These are phyloP conservation scores for Forbesichthys papilliferus DNA, from an alignment of 2,113 vertebrate genomes.

Conservation along the genomic window DNA sequence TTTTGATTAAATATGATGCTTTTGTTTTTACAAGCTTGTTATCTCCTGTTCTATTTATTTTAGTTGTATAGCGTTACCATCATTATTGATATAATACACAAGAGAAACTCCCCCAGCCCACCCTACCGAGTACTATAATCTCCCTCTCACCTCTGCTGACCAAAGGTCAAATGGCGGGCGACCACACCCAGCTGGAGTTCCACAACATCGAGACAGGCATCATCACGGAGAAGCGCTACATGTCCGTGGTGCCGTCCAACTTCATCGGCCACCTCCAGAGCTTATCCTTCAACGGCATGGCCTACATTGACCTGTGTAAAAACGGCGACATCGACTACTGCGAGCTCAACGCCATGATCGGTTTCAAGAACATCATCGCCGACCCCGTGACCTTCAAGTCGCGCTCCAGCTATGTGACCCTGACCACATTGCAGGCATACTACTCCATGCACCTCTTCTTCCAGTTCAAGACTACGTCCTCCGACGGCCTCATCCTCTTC, in stretches of 20 bases:
- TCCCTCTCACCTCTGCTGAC: constrained; percentile 23
- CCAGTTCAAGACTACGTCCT: constrained; percentile 98
- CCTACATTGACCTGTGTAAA: constrained; percentile 98
- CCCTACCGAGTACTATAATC: constrained; percentile 16
- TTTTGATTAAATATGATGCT: too few species aligned
- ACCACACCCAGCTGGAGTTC: constrained; percentile 97
- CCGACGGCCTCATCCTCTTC: constrained; percentile 95
- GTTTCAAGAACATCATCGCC: constrained; percentile 97
- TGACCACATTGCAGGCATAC: constrained; percentile 94
- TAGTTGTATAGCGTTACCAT: too few species aligned
- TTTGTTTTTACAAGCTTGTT: too few species aligned
- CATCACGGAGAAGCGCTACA: constrained; percentile 92
- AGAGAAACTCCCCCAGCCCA: neutral
- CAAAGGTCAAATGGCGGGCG: constrained; percentile 96
- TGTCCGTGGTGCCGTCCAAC: constrained; percentile 93
- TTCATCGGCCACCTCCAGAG: constrained; percentile 98
- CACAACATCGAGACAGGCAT: constrained; percentile 99
- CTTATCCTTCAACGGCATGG: constrained; percentile 96
- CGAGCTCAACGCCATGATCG: constrained; percentile 96
- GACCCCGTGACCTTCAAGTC: constrained; percentile 99
- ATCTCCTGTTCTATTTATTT: too few species aligned
- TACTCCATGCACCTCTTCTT: constrained; percentile 99
- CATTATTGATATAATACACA: neutral
- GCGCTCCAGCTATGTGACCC: constrained; percentile 92
- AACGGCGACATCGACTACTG: constrained; percentile 99